phyloP scores from a whole-genome alignment of 2,113 vertebrate genomes.

The Protobothrops mucrosquamatus region DNA sequence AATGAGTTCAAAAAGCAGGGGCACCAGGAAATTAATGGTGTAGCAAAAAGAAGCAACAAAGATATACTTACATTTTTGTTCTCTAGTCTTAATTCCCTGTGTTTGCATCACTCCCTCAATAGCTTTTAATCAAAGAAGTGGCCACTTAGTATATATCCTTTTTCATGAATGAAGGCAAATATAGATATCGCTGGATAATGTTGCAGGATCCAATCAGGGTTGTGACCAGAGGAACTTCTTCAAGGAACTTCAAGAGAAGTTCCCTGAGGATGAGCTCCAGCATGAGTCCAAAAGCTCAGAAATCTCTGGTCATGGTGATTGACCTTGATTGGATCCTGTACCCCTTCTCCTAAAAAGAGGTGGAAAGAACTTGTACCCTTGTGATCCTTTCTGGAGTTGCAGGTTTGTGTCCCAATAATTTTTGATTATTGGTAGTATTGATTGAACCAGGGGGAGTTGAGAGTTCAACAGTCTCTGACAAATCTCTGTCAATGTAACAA shows the following conservation, averaged over 20 bases:
- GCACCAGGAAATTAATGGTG: neutral
- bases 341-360: neutral
- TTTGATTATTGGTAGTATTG: neutral
- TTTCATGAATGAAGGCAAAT: neutral
- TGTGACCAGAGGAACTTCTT: neutral
- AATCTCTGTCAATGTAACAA: neutral
- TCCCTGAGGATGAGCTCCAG: neutral
- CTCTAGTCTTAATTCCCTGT: neutral
- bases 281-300: neutral
- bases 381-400: neutral
- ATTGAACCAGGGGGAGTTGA: neutral
- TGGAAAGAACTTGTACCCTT: neutral
- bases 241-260: no score
- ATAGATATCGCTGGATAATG: neutral
- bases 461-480: neutral
- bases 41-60: neutral
- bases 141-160: neutral
- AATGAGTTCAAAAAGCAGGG: neutral
- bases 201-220: neutral
- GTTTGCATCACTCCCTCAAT: neutral
- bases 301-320: neutral
- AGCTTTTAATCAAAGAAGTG: neutral
- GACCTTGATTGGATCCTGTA: neutral
- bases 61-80: neutral
- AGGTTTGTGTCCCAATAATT: neutral